Evolutionary conservation across 2,797 vertebrate genomes (phyloP).

Genomic region (Cetoscarus ocellatus): DNA sequence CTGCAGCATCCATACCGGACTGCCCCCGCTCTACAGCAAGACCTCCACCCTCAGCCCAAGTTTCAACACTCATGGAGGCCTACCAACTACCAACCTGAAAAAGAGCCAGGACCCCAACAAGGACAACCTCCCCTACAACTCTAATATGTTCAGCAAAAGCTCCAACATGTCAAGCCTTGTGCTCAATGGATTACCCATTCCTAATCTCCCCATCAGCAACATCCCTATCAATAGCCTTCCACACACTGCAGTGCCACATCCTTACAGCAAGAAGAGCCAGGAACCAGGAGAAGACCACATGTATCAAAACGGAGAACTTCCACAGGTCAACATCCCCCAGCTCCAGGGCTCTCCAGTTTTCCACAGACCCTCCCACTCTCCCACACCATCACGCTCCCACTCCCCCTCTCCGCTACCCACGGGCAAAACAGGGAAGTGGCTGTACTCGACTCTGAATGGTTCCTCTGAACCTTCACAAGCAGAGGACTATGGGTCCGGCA

Average conservation of each 20-base stretch:
- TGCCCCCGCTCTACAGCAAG: constrained; percentile 81
- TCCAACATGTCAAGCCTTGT: constrained; percentile 71
- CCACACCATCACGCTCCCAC: constrained; percentile 74
- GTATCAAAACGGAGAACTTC: constrained; percentile 78
- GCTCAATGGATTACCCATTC: constrained; percentile 73
- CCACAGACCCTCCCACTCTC: constrained; percentile 81
- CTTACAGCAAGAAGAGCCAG: constrained; percentile 74
- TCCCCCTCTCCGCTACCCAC: constrained; percentile 83
- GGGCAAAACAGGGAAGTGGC: constrained; percentile 88
- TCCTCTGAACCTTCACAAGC: constrained; percentile 81
- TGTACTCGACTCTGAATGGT: constrained; percentile 83
- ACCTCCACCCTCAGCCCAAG: constrained; percentile 72
- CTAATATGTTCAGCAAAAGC: constrained; percentile 74
- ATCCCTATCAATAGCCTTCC: constrained; percentile 77
- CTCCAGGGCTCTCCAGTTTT: constrained; percentile 83
- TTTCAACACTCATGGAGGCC: constrained; percentile 76
- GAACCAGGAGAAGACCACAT: constrained; percentile 70
- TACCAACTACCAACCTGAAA: constrained; percentile 87
- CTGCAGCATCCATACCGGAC: constrained; percentile 94
- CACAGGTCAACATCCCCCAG: constrained; percentile 74
- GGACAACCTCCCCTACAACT: constrained; percentile 68
- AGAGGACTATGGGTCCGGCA: constrained; percentile 80
- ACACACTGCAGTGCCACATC: constrained; percentile 55
- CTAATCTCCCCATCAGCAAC: constrained; percentile 78
- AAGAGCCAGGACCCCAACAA: constrained; percentile 84